A percentile compares a stretch with the other conserved stretches of the same genome.
phyloP scores from a whole-genome alignment of 1,140 invertebrate genomes.

The Drosophila ambigua region DNA sequence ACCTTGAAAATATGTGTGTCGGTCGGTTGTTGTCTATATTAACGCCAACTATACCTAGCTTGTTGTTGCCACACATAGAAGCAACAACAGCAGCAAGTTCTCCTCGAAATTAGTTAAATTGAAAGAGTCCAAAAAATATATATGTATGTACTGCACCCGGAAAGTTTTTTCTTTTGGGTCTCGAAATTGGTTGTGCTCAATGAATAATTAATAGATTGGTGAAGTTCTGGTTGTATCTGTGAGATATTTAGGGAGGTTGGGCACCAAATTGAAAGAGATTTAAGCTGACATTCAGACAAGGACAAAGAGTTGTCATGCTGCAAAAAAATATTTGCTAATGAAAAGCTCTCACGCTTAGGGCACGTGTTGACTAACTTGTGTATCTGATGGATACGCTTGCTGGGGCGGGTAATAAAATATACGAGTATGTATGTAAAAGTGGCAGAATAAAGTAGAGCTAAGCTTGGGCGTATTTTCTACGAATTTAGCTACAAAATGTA shows the following conservation, averaged over 20 bases:
- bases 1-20: constrained; percentile 76
- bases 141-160: constrained; percentile 32
- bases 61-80: background rate
- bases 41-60: background rate
- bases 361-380: constrained; percentile 55
- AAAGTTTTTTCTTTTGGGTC: constrained; percentile 30
- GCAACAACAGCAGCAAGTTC: constrained; percentile 18
- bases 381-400: constrained; percentile 58
- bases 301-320: constrained; percentile 56
- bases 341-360: constrained; percentile 61
- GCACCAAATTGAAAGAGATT: constrained; percentile 59
- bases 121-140: constrained; percentile 19
- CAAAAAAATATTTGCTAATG: constrained; percentile 23
- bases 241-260: background rate
- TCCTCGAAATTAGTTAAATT: constrained; percentile 71
- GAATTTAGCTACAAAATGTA: background rate
- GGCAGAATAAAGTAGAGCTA: background rate
- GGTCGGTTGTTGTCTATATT: constrained; percentile 10
- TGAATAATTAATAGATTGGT: constrained; percentile 48
- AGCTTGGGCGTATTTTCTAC: background rate
- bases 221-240: no score
- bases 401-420: background rate
- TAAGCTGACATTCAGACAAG: constrained; percentile 77
- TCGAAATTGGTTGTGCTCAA: constrained; percentile 16
- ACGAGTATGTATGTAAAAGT: background rate